A percentile compares a stretch with the other conserved stretches of the same genome.
phyloP scores from a whole-genome alignment of 2,113 vertebrate species.

The Rhinichthys klamathensis region DNA sequence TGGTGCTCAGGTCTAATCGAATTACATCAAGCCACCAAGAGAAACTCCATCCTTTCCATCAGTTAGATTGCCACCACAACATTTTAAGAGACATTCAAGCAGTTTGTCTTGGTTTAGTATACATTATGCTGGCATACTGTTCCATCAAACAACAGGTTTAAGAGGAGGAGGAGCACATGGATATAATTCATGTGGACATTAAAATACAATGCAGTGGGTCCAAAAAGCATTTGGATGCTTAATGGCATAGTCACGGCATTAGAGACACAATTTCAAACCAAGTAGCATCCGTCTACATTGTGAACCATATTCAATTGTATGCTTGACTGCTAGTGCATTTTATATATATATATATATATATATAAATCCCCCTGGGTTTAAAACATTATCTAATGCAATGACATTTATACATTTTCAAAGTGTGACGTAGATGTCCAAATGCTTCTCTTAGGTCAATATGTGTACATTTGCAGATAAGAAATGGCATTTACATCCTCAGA shows the following conservation, averaged over 20 bases:
- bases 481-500: not conserved
- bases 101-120: slow-evolving; percentile 2
- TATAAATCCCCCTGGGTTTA: not conserved
- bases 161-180: not conserved
- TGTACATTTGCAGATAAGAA: not conserved
- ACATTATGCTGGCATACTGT: slow-evolving; percentile 4
- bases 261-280: not conserved
- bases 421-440: not conserved
- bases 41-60: slow-evolving; percentile 8
- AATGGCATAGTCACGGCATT: not conserved
- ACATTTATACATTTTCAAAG: slow-evolving; percentile 2
- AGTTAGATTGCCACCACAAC: slow-evolving; percentile 13
- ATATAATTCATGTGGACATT: not conserved
- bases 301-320: not conserved
- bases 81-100: not conserved
- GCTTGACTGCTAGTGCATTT: not conserved
- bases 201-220: not conserved
- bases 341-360: no score
- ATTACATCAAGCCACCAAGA: slow-evolving; percentile 14
- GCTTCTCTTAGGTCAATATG: not conserved
- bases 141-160: not conserved
- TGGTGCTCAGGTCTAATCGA: slow-evolving; percentile 24
- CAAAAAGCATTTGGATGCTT: not conserved
- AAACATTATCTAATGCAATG: not conserved
- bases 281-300: not conserved